A percentile compares a stretch with the other conserved stretches of the same genome.
phyloP scores from a whole-genome alignment of 2,888 invertebrate genomes.

The Sepioteuthis lessoniana region DNA sequence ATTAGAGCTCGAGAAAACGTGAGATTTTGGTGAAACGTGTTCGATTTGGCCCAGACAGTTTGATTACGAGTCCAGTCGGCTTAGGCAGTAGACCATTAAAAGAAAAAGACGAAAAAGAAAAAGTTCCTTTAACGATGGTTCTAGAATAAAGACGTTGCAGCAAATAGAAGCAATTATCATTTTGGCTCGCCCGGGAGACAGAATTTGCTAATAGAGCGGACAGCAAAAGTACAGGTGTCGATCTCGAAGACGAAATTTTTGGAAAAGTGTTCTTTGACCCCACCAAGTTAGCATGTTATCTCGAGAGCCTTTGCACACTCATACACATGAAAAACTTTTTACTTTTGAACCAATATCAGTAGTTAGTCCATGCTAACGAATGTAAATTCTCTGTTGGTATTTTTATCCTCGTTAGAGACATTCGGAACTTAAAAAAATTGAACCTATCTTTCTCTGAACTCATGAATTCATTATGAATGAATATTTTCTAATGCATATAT shows the following conservation, averaged over 20 bases:
- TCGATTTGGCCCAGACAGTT: neutral
- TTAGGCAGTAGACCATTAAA: neutral
- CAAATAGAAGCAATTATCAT: neutral
- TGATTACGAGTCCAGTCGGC: slow-evolving; percentile 11
- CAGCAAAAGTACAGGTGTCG: slow-evolving; percentile 33
- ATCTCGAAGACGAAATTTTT: neutral
- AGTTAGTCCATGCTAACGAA: no score
- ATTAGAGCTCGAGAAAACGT: neutral
- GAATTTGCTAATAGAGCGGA: neutral
- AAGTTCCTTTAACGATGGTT: neutral
- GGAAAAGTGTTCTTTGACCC: neutral
- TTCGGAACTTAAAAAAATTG: no score
- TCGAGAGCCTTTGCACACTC: neutral
- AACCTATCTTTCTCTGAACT: no score
- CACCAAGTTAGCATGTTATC: neutral
- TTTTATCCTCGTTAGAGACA: no score
- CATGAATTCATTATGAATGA: no score
- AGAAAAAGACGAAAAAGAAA: neutral
- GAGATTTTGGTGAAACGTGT: neutral
- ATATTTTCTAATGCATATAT: no score
- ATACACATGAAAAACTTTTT: neutral
- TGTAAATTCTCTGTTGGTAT: no score
- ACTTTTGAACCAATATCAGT: neutral
- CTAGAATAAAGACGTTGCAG: neutral
- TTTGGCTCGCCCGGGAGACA: neutral